Conservation (phyloP, 92 coral and sea anemone species). For the Epizoanthus illoricatus region DNA sequence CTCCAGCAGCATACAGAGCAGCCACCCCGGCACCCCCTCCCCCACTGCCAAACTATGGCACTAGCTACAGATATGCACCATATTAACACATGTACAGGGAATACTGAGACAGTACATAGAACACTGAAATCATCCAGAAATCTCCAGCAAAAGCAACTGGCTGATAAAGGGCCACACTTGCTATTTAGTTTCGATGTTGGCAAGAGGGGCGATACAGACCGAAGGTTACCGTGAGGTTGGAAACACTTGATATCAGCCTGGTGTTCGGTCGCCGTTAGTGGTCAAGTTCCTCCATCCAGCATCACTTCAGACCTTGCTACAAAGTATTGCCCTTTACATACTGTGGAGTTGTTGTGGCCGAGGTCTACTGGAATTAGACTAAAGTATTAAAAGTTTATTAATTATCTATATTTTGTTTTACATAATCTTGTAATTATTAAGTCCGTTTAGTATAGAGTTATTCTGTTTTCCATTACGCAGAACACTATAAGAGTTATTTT, state of each 20-base stretch:
- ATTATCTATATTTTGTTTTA: not conserved
- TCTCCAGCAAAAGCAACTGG: not conserved
- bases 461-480: not conserved
- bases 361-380: not conserved
- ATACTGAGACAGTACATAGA: not conserved
- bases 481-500: not conserved
- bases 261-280: not conserved
- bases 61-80: slow-evolving; percentile 88
- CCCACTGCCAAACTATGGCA: slow-evolving; percentile 73
- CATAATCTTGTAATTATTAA: not conserved
- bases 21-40: slow-evolving; percentile 69
- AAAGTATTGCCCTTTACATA: not conserved
- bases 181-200: not conserved
- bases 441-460: not conserved
- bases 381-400: not conserved
- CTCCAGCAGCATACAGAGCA: slow-evolving; percentile 73
- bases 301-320: not conserved
- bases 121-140: not conserved
- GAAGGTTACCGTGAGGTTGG: not conserved
- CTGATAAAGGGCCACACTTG: not conserved
- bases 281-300: not conserved
- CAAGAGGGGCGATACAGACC: not conserved
- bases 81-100: slow-evolving; percentile 42
- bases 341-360: not conserved
- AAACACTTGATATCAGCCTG: not conserved